These are phyloP conservation scores for Sinocyclocheilus anophthalmus DNA, from an alignment of 2,113 vertebrate species.

Conservation along the genomic window DNA sequence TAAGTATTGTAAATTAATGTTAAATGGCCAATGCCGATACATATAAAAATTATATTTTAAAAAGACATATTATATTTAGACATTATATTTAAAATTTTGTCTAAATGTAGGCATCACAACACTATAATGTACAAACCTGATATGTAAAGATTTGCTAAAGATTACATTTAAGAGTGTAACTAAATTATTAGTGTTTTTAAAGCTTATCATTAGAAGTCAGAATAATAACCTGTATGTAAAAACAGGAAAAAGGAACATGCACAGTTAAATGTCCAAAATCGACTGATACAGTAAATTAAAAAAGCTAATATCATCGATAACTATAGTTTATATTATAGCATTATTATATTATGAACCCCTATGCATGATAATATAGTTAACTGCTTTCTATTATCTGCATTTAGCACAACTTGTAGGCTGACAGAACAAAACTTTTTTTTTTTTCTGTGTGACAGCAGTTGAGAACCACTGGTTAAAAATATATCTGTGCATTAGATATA, in stretches of 20 bases:
- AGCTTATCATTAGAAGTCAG: neutral
- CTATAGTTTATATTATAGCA: too few species aligned
- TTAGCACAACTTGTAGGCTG: too few species aligned
- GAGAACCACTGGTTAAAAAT: constrained; percentile 11
- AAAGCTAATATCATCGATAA: neutral
- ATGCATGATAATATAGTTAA: neutral
- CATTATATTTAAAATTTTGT: too few species aligned
- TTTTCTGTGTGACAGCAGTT: neutral
- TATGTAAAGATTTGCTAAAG: too few species aligned
- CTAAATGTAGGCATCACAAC: neutral
- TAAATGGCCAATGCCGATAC: neutral
- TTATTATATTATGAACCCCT: neutral
- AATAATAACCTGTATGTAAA: neutral
- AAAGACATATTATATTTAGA: too few species aligned
- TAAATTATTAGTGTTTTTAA: neutral
- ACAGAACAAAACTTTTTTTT: too few species aligned
- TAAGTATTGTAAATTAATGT: neutral
- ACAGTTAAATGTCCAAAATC: neutral
- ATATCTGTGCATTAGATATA: constrained; percentile 29
- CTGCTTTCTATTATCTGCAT: neutral
- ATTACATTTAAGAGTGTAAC: neutral
- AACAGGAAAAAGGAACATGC: neutral
- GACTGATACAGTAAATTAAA: neutral
- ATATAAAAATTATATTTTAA: neutral
- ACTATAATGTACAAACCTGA: neutral